Percentiles rank a stretch among this genome's conserved stretches.
These are phyloP conservation scores for Tricholauxania praeusta DNA, from an alignment of 2,888 invertebrate species.

Conservation along the genomic window DNA sequence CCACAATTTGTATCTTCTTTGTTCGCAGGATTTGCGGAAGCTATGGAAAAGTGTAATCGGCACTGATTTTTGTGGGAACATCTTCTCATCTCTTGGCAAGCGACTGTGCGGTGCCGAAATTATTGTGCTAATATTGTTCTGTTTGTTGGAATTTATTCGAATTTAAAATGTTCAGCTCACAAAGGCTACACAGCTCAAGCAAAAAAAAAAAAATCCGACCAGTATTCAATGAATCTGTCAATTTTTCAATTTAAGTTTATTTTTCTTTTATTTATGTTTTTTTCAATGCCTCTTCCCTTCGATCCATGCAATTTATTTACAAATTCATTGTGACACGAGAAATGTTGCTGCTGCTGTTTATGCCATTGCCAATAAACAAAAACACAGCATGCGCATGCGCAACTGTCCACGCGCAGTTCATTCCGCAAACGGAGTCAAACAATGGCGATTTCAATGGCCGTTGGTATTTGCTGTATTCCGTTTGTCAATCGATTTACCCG, in stretches of 20 bases:
- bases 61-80: not conserved
- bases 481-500: constrained; percentile 1
- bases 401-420: constrained; percentile 37
- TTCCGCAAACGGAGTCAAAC: not conserved
- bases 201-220: not conserved
- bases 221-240: not conserved
- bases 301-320: constrained; percentile 25
- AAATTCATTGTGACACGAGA: constrained; percentile 34
- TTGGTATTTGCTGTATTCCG: constrained; percentile 3
- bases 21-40: constrained; percentile 17
- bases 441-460: constrained; percentile 1
- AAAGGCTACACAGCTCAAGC: not conserved
- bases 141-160: constrained; percentile 18
- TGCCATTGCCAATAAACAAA: constrained; percentile 24
- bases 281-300: not conserved
- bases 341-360: constrained; percentile 3
- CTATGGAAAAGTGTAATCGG: not conserved
- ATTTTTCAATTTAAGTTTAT: not conserved
- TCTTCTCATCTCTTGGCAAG: not conserved
- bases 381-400: constrained; percentile 34
- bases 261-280: not conserved
- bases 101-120: constrained; percentile 17
- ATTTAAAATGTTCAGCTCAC: constrained; percentile 3
- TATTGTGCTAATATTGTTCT: constrained; percentile 10
- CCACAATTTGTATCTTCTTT: not conserved